These are phyloP conservation scores for Callocephalon fimbriatum DNA, from an alignment of 2,113 vertebrate genomes.

Conservation along the genomic window DNA sequence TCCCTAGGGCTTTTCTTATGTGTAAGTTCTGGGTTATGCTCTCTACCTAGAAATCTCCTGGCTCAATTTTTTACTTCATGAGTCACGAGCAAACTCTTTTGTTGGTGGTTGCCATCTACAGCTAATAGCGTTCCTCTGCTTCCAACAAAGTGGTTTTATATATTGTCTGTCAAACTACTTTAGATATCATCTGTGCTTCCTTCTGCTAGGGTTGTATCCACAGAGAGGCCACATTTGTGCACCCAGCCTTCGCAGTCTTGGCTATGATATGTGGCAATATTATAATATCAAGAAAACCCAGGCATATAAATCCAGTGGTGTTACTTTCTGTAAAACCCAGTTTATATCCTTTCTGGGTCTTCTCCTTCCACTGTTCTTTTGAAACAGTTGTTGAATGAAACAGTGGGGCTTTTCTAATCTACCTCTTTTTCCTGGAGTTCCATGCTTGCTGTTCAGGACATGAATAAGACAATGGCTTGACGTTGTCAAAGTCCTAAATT, in stretches of 20 bases:
- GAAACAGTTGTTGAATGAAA: not conserved
- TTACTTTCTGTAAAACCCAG: not conserved
- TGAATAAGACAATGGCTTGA: not conserved
- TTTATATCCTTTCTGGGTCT: not conserved
- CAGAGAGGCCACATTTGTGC: not conserved
- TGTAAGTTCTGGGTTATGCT: not conserved
- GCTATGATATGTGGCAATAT: not conserved
- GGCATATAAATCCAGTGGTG: not conserved
- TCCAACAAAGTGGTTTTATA: not conserved
- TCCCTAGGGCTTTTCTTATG: not conserved
- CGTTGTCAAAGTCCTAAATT: not conserved
- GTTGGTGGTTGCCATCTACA: not conserved
- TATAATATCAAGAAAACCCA: not conserved
- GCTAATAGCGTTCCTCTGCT: not conserved
- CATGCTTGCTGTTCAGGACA: not conserved
- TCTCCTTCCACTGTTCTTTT: not conserved
- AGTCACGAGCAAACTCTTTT: not conserved
- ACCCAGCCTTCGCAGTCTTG: not conserved
- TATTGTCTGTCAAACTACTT: not conserved
- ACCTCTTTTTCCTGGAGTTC: not conserved
- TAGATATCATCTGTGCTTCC: not conserved
- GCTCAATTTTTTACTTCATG: not conserved
- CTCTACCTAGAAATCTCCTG: not conserved
- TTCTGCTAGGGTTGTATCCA: not conserved
- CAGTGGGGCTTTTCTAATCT: not conserved